Conservation (phyloP, 1,140 invertebrate genomes). For the Drosophila sp. region DNA sequence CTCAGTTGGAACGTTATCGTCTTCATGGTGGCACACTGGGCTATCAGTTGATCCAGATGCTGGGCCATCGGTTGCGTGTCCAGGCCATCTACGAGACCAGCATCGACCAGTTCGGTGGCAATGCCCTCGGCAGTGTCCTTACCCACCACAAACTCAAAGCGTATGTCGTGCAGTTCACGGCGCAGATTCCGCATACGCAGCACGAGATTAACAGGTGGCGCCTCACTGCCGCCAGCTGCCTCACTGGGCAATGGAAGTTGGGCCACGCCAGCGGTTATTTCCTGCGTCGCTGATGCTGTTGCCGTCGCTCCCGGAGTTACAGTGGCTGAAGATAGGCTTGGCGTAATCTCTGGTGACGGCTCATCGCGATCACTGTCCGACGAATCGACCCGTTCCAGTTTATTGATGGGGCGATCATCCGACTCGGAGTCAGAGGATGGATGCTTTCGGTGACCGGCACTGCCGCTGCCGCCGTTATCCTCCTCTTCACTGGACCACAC, state of each 20-base stretch:
- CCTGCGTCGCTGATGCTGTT: conserved; percentile 36
- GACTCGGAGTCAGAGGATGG: conserved; percentile 83
- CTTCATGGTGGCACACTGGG: conserved; percentile 86
- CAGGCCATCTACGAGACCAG: conserved; percentile 95
- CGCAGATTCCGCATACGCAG: conserved; percentile 94
- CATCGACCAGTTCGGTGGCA: conserved; percentile 95
- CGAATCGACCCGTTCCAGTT: conserved; percentile 84
- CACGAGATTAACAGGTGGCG: conserved; percentile 88
- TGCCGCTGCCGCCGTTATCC: conserved; percentile 79
- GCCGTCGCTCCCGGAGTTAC: conserved; percentile 50
- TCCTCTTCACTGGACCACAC: conserved; percentile 96
- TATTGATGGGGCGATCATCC: conserved; percentile 85
- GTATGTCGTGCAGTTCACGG: conserved; percentile 97
- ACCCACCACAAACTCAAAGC: conserved; percentile 96
- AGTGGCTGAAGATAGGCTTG: conserved; percentile 63
- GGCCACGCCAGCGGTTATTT: conserved; percentile 59
- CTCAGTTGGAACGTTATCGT: conserved; percentile 95
- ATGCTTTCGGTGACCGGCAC: conserved; percentile 54
- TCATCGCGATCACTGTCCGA: conserved; percentile 84
- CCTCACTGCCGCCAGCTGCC: conserved; percentile 41
- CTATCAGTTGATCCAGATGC: conserved; percentile 96
- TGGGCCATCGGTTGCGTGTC: conserved; percentile 95
- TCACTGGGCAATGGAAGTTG: conserved; percentile 66
- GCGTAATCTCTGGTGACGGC: conserved; percentile 73
- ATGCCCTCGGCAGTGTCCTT: conserved; percentile 97